Evolutionary conservation across 1,140 invertebrate species (phyloP), one percentile per base, ranked within the genome.

Genomic region (Eupeodes corollae): DNA sequence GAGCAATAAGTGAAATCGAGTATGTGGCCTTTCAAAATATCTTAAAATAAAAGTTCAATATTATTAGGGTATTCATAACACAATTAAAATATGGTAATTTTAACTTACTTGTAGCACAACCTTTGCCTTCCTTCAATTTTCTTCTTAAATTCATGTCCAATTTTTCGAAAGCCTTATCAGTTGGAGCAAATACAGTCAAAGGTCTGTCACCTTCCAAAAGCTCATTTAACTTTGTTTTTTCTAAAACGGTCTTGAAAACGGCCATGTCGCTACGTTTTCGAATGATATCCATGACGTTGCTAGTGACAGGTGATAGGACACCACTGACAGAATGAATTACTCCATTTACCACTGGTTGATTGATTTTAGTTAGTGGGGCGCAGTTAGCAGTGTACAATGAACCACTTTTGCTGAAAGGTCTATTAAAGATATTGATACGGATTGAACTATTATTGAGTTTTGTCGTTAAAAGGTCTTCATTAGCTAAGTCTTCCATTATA

Each of bases 1-100:
- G 79, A 75, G 57, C 82, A 85, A 55, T 84, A 75, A 12, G 80
- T 79, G 51, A 80, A 75, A 30, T 79, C 74, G 13, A 83, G 62
- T 31, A 85, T 65, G 50, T 84, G 82, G 53, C 79, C 74, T 52
- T 77, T 73, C 10, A 84, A 55, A 48, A 84, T 73, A 49, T 74
- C 78, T 82, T 31, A 2, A 52, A 53, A 52, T 42, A 43, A 30
- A 38, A 35, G n/a, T n/a, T n/a, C n/a, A 35, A 13, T 12, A 47
- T 14, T n/a, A 18, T 33, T 11, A 12, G 8, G 21, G 21, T n/a
- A n/a, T n/a, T n/a, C n/a, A n/a, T n/a, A n/a, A 26, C 8, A 26
- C 21, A 26, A 26, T 26, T 26, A 26, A 26, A 26, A 26, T 26
- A 3, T 26, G 3, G 21, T 35, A n/a, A 35, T 35, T 12, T 18